Base-by-base conservation (phyloP, 2,888 invertebrate genomes). In the Cephus runcator region DNA sequence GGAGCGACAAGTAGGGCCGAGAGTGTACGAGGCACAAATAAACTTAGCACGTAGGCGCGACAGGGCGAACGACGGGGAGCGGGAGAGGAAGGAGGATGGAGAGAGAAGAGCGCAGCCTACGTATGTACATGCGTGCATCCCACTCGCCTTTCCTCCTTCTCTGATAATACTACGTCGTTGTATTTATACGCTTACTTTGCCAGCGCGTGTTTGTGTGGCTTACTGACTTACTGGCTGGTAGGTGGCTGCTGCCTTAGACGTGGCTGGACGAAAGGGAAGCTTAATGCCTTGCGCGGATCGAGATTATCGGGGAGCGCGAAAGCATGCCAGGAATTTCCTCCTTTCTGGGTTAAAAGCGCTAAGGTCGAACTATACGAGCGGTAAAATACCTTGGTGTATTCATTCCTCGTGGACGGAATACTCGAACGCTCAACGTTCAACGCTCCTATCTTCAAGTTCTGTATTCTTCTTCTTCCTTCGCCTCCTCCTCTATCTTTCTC, bases 281-380 rank as follows among this genome's bases (percentile, higher is more conserved):
- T 73, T 69, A 74, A 78, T 73, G 77, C 36, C 73, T 80, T 79
- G 79, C 78, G 80, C 82, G 81, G 80, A 82, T 82, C 84, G 80
- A 79, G 81, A 81, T 85, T 81, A 80, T 82, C 83, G 80, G 77
- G 78, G 76, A 79, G 80, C 83, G 80, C 79, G 77, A 74, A 76
- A 79, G 79, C 80, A 83, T 76, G 83, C 85, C 85, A 85, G 79
- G 82, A 83, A 84, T 84, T 79, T 75, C 77, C 34, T 75, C 77
- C 77, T 85, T 85, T 85, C 85, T 85, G 81, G 85, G 85, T 84
- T 83, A 85, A 80, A 77, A 77, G 71, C 33, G 71, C 12, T 31
- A 34, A 71, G 71, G 71, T 33, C 71, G 71, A 71, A 31, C 71
- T 34, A 9, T 23, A 71, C 71, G 71, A 71, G 34, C 71, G 11